Conservation (phyloP, 2,113 vertebrate species). For the Notarius quadriscutis region DNA sequence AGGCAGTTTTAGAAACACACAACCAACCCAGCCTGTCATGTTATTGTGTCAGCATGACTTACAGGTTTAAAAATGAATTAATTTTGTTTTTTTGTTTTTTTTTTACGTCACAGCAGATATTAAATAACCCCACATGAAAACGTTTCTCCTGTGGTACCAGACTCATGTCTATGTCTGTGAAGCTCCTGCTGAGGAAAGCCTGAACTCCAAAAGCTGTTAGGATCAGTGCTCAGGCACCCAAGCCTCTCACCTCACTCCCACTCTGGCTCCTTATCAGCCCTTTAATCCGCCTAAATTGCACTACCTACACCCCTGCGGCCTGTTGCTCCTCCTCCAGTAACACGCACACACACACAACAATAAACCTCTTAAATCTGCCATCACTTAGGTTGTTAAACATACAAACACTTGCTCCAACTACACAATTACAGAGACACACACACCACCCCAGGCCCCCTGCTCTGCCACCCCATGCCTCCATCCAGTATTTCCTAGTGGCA, state of each 20-base stretch:
- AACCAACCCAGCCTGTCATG: background rate
- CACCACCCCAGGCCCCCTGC: slow-evolving; percentile 13
- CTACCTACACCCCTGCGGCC: slow-evolving; percentile 34
- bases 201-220: slow-evolving; percentile 42
- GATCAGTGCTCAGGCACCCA: slow-evolving; percentile 40
- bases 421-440: slow-evolving; percentile 24
- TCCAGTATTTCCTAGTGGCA: slow-evolving; percentile 36
- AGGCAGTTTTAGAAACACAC: slow-evolving; percentile 22
- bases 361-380: slow-evolving; percentile 2
- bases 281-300: slow-evolving; percentile 40
- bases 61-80: background rate
- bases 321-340: slow-evolving; percentile 30
- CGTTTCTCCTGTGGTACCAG: slow-evolving; percentile 10
- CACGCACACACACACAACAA: background rate
- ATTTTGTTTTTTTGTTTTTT: background rate
- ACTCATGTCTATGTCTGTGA: slow-evolving; percentile 15
- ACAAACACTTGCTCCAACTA: background rate
- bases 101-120: background rate
- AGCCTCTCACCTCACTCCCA: slow-evolving; percentile 31
- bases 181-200: slow-evolving; percentile 38
- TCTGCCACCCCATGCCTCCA: slow-evolving; percentile 18
- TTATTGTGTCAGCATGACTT: background rate
- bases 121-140: slow-evolving; percentile 10
- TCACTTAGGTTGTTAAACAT: slow-evolving; percentile 18
- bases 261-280: slow-evolving; percentile 35